Percentiles rank a stretch among this genome's conserved stretches.
Conservation (phyloP, 2,797 vertebrate species). For the Leptoclinus maculatus region DNA sequence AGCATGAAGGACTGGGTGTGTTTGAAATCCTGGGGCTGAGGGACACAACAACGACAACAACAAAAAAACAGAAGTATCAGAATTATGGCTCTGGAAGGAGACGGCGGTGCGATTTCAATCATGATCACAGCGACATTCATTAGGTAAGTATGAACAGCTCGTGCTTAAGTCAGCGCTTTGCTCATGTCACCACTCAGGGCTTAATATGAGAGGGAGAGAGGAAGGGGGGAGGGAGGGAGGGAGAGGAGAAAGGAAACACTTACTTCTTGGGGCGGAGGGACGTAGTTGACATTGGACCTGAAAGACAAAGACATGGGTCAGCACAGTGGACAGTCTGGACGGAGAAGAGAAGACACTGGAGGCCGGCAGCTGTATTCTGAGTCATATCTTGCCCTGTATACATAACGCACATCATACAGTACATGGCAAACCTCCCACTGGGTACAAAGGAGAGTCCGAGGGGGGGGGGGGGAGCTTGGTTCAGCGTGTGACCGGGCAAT, state of each 20-base stretch:
- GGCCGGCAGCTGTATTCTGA: constrained; percentile 63
- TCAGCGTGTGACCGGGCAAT: neutral
- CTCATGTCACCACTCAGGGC: neutral
- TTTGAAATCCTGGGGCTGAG: constrained; percentile 92
- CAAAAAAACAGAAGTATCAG: neutral
- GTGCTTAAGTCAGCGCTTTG: constrained; percentile 34
- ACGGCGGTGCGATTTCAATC: neutral
- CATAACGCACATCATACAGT: constrained; percentile 62
- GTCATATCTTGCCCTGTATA: constrained; percentile 55
- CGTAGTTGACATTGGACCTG: constrained; percentile 83
- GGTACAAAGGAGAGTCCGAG: constrained; percentile 22
- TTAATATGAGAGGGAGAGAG: neutral
- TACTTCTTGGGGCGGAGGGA: constrained; percentile 84
- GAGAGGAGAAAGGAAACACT: constrained; percentile 46
- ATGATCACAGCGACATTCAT: constrained; percentile 11
- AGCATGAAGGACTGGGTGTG: constrained; percentile 97
- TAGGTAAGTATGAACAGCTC: neutral
- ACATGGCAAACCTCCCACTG: constrained; percentile 29
- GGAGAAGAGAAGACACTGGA: constrained; percentile 27
- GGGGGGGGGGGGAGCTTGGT: no score
- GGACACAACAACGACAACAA: constrained; percentile 19
- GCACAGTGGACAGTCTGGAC: constrained; percentile 47
- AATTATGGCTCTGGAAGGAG: neutral
- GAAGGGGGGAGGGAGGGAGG: neutral
- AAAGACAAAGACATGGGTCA: constrained; percentile 64